A percentile compares a stretch with the other conserved stretches of the same genome.
phyloP scores from a whole-genome alignment of 2,113 vertebrate genomes.

The Gasterosteus nipponicus region DNA sequence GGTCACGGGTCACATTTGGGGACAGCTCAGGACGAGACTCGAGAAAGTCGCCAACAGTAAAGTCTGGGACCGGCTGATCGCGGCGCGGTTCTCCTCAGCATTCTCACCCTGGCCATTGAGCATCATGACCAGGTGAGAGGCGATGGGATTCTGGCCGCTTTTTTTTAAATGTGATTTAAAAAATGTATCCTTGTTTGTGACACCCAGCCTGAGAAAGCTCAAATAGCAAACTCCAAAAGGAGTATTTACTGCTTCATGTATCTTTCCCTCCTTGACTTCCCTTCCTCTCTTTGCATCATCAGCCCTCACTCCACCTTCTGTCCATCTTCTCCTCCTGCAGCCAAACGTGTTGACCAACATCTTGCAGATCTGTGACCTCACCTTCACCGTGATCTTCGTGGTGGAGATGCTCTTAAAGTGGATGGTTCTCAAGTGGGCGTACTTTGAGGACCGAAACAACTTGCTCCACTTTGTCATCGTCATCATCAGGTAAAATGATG shows the following conservation, averaged over 20 bases:
- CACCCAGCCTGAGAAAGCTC: too few relatives aligned
- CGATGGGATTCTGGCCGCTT: not conserved
- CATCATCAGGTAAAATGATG: conserved; percentile 86
- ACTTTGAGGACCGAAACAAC: conserved; percentile 89
- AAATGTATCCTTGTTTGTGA: not conserved
- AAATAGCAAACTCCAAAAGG: too few relatives aligned
- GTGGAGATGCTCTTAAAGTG: conserved; percentile 92
- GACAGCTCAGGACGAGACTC: too few relatives aligned
- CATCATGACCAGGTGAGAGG: too few relatives aligned
- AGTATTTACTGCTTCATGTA: too few relatives aligned
- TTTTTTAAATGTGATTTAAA: not conserved
- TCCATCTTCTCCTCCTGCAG: conserved; percentile 64
- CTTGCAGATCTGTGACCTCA: conserved; percentile 88
- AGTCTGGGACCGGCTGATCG: too few relatives aligned
- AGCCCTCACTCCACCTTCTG: not conserved
- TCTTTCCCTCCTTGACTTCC: not conserved
- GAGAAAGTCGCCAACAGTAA: too few relatives aligned
- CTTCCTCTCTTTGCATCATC: not conserved
- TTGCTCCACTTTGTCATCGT: conserved; percentile 90
- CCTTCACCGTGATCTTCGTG: conserved; percentile 91
- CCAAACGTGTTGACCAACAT: conserved; percentile 84
- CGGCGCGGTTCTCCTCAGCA: too few relatives aligned
- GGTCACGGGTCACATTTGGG: too few relatives aligned
- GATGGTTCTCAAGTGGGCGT: conserved; percentile 84
- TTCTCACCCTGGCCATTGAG: too few relatives aligned